A percentile compares a stretch with the other conserved stretches of the same genome.
Evolutionary conservation across 2,888 invertebrate genomes (phyloP).

Genomic region (Acrobasis suavella): DNA sequence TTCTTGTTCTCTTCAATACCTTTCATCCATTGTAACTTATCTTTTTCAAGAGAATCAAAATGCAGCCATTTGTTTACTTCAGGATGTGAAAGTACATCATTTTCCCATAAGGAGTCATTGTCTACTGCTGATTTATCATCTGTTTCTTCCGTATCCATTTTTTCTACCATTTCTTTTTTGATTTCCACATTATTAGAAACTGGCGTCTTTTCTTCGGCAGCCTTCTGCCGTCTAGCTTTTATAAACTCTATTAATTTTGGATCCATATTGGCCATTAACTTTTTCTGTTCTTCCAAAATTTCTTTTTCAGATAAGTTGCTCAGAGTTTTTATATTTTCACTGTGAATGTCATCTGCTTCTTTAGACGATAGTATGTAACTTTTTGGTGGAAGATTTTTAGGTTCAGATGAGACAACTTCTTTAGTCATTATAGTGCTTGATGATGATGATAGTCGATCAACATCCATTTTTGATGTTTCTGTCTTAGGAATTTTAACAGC

Average conservation of each 20-base stretch:
- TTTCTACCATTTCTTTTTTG: conserved; percentile 35
- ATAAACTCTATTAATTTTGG: conserved; percentile 87
- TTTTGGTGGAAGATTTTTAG: conserved; percentile 51
- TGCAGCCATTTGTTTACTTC: conserved; percentile 89
- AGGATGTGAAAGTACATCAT: conserved; percentile 83
- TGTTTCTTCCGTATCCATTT: conserved; percentile 52
- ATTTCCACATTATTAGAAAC: conserved; percentile 1
- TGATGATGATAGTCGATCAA: conserved; percentile 45
- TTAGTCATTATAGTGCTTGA: conserved; percentile 26
- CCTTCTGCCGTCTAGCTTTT: conserved; percentile 58
- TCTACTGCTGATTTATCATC: conserved; percentile 35
- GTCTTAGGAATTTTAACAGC: conserved; percentile 34
- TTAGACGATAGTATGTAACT: conserved; percentile 75
- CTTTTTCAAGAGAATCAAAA: conserved; percentile 92
- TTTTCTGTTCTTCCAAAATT: conserved; percentile 87
- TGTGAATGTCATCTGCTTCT: conserved; percentile 85
- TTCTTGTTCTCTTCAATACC: conserved; percentile 81
- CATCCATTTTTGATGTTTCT: conserved; percentile 48
- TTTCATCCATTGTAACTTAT: conserved; percentile 95
- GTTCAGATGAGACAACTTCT: conserved; percentile 32
- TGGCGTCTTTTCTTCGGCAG: conserved; percentile 17
- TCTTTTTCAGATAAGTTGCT: conserved; percentile 87
- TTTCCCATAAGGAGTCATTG: conserved; percentile 69
- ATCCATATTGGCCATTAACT: conserved; percentile 84
- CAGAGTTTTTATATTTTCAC: conserved; percentile 87